These are phyloP conservation scores for Solea solea DNA, from an alignment of 2,113 vertebrate species.

Conservation along the genomic window DNA sequence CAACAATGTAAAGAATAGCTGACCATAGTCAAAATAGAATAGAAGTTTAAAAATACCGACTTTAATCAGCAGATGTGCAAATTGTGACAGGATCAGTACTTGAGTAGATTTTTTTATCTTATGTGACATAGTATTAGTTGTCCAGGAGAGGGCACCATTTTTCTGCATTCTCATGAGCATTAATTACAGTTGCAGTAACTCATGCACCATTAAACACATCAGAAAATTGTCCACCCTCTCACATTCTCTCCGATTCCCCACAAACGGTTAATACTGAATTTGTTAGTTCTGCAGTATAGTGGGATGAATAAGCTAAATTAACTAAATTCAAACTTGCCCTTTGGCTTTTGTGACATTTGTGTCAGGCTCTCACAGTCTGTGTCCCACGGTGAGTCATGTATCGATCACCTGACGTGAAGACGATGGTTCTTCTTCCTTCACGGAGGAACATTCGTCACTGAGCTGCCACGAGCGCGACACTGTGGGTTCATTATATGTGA, in stretches of 20 bases:
- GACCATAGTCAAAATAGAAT: no score
- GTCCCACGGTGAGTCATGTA: constrained; percentile 35
- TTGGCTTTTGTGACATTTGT: constrained; percentile 41
- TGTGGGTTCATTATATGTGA: constrained; percentile 48
- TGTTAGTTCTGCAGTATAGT: neutral
- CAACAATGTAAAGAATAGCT: no score
- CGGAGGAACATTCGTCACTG: constrained; percentile 56
- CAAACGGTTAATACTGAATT: constrained; percentile 5
- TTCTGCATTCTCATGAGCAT: constrained; percentile 2
- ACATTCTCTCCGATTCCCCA: neutral
- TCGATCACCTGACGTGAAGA: constrained; percentile 59
- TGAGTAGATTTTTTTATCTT: no score
- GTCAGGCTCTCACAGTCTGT: constrained; percentile 14
- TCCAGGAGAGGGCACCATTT: constrained; percentile 62
- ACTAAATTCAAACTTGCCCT: constrained; percentile 36
- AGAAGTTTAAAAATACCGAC: no score
- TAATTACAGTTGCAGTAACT: neutral
- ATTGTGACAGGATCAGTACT: no score
- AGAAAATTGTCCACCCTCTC: no score
- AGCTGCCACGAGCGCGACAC: constrained; percentile 37
- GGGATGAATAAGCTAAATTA: constrained; percentile 27
- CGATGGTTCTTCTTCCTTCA: constrained; percentile 38
- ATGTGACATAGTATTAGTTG: neutral
- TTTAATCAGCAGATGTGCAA: neutral
- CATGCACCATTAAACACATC: neutral